Percentiles rank a stretch among this genome's conserved stretches.
Conservation (phyloP, 2,113 vertebrate species). For the Saccopteryx bilineata region DNA sequence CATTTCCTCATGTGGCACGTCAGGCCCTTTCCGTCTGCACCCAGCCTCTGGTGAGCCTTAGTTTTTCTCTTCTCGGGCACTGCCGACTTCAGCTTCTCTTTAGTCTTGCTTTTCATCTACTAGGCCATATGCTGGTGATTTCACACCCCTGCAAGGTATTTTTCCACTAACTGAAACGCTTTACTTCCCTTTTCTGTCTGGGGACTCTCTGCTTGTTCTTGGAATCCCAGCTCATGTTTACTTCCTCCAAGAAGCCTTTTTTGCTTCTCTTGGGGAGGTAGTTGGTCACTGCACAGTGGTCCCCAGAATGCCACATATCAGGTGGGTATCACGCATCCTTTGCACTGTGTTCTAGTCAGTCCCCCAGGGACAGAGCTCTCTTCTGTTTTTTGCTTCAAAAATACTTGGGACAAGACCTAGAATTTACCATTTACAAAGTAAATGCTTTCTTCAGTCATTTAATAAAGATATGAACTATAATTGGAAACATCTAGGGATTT, state of each 20-base stretch:
- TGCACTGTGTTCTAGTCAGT: neutral
- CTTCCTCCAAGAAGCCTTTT: neutral
- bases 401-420: neutral
- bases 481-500: neutral
- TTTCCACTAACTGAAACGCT: neutral
- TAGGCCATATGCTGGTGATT: slow-evolving; percentile 10
- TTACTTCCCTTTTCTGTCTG: neutral
- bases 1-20: neutral
- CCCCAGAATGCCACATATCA: neutral
- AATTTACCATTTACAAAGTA: neutral
- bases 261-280: neutral
- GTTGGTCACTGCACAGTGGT: neutral
- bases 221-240: neutral
- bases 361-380: neutral
- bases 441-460: slow-evolving; percentile 1
- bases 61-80: neutral
- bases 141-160: slow-evolving; percentile 6
- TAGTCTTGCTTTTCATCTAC: neutral
- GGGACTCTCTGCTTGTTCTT: neutral
- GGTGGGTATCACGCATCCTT: neutral
- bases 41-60: neutral
- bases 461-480: neutral
- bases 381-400: slow-evolving; percentile 10
- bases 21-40: neutral
- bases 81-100: slow-evolving; percentile 6